These are phyloP conservation scores for Drosophila dives DNA, from an alignment of 2,888 invertebrate species.

Conservation along the genomic window DNA sequence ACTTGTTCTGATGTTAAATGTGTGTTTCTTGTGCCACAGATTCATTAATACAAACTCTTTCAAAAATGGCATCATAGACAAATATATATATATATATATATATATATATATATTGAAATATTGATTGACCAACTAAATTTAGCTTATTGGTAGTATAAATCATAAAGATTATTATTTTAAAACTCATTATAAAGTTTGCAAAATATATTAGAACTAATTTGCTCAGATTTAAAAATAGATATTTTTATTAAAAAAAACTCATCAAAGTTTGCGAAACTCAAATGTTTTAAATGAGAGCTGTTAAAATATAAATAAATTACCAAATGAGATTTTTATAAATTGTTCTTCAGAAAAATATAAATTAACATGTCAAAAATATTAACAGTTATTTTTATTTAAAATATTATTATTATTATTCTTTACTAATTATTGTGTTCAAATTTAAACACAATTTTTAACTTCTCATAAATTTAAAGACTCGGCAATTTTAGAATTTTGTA, in stretches of 20 bases:
- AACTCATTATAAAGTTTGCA: not conserved
- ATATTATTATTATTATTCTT: not conserved
- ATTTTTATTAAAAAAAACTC: not conserved
- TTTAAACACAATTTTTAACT: not conserved
- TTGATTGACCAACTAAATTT: not conserved
- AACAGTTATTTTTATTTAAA: not conserved
- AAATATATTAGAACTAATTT: not conserved
- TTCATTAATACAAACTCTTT: not conserved
- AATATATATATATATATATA: no score
- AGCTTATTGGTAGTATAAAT: not conserved
- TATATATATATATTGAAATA: no score
- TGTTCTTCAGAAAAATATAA: not conserved
- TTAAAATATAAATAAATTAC: no score
- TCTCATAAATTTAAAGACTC: not conserved
- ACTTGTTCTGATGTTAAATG: not conserved
- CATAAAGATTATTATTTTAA: not conserved
- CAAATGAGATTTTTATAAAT: rapidly evolving
- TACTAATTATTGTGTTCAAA: not conserved
- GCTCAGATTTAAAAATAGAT: not conserved
- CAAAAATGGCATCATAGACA: not conserved
- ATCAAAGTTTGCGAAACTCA: not conserved
- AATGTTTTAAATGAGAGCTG: not conserved
- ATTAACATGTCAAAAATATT: not conserved
- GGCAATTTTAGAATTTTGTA: not conserved
- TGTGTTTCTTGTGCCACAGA: not conserved